Base-by-base conservation (phyloP, 2,113 vertebrate genomes). In the Lagopus leucura region DNA sequence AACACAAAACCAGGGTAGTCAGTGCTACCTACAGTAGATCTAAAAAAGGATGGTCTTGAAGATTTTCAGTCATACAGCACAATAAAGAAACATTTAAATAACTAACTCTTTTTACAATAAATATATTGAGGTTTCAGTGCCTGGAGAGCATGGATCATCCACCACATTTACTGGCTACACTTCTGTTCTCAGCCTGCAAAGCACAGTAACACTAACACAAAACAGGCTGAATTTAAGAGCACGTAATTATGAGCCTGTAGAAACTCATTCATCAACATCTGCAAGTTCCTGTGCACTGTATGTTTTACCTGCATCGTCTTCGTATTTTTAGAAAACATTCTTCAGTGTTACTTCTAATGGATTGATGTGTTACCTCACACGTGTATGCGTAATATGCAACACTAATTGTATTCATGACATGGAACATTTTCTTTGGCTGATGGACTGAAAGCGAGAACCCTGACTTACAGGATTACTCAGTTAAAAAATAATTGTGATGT, bases 401-500 rank as follows among this genome's bases (percentile, higher is more conserved):
- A 13, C 76, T 97, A 94, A 97, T 96, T 96, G 88, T 77, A 78
- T 94, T 78, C 85, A n/a, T 4, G 3, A 86, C 88, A 66, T 70
- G 79, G 90, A 90, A 19, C 28, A 63, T 96, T 97, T 96, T 90
- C 94, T 91, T 92, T 94, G 93, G 91, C 94, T 88, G 83, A 89
- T 83, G 86, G 91, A 72, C 91, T 92, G 89, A 76, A 81, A 94
- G 95, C 40, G 88, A 92, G 94, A 91, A 82, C 25, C 17, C 91
- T 82, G 82, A 77, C 91, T 96, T 94, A 80, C 73, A n/a, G 60
- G 88, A 94, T 94, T 96, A 17, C 72, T 88, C 65, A 13, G 64
- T 92, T 97, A 95, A 96, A 91, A 93, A 93, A 83, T 97, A 94
- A 97, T 97, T 94, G 70, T 71, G 89, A 36, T 83, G 72, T 80